phyloP scores from a whole-genome alignment of 2,888 invertebrate genomes.

The Margaritifera margaritifera region DNA sequence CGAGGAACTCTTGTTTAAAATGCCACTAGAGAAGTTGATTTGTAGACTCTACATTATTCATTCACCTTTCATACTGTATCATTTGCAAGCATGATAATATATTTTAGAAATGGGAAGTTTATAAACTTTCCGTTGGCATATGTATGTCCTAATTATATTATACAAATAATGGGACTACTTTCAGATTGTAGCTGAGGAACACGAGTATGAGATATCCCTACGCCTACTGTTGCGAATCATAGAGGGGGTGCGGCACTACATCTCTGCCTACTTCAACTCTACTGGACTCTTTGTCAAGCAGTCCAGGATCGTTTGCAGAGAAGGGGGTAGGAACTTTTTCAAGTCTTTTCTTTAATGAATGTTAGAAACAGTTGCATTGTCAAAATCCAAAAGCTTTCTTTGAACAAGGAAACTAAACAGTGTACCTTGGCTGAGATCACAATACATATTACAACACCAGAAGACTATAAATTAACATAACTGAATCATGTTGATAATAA shows the following conservation, averaged over 20 bases:
- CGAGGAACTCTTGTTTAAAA: no score
- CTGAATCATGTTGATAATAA: neutral
- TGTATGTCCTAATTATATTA: no score
- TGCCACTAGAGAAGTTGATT: no score
- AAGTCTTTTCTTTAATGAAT: neutral
- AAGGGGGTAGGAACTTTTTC: neutral
- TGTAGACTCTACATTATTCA: no score
- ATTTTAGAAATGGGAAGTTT: neutral
- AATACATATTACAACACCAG: no score
- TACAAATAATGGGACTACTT: neutral
- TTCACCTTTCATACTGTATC: no score
- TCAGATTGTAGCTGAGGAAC: slow-evolving; percentile 37
- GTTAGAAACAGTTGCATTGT: no score
- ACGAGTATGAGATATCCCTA: slow-evolving; percentile 47
- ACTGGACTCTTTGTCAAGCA: slow-evolving; percentile 38
- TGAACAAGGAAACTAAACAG: no score
- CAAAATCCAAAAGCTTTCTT: no score
- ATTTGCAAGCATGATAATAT: slow-evolving; percentile 18
- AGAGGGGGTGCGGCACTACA: slow-evolving; percentile 47
- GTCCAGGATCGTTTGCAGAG: slow-evolving; percentile 51
- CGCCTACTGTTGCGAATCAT: slow-evolving; percentile 48
- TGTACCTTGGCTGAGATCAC: no score
- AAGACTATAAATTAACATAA: neutral
- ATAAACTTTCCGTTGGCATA: no score
- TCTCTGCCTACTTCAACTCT: slow-evolving; percentile 46